Base-by-base conservation (phyloP, 2,797 vertebrate genomes). In the Manis crassicaudata region DNA sequence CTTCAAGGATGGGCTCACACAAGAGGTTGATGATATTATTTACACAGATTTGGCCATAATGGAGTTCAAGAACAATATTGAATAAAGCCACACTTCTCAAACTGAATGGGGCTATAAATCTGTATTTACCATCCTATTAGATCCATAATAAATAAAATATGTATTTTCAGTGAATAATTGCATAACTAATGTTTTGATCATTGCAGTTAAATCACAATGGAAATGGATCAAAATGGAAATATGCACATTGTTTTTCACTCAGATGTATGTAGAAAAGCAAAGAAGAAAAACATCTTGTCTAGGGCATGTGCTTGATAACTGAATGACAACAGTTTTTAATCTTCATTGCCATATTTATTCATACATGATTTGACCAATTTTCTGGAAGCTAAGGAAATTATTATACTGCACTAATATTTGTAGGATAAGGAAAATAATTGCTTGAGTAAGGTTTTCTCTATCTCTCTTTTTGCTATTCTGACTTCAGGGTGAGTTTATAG, bases 1-100 rank as follows among this genome's bases (percentile, higher is more conserved):
- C 88, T 97, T 98, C 92, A 98, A 98, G 97, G 96, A 98, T 97
- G 96, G 97, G 84, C 94, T 97, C 97, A 97, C 96, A 98, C 68
- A 92, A 95, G 76, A 97, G 85, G 91, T 9, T 97, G 96, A 97
- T 88, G 85, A 96, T 90, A 97, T 97, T 97, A 98, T 97, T 98
- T 98, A 98, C 72, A 95, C 43, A 97, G 97, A 97, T 10, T 9
- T 9, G 87, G 73, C 75, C 94, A 97, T 58, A 93, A 96, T 35
- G 25, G 77, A 97, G 92, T 96, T 96, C 92, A 97, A 97, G 97
- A 97, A 95, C 95, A 95, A 90, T 58, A 96, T 10, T 35, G 17
- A 97, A 97, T 88, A 96, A 97, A 97, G 77, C n/a, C 90, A 56
- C 0, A 6, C 27, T 96, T 95, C 82, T 94, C 93, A 96, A 97